Base-by-base conservation (phyloP, 2,113 vertebrate species). In the Otus sunia region DNA sequence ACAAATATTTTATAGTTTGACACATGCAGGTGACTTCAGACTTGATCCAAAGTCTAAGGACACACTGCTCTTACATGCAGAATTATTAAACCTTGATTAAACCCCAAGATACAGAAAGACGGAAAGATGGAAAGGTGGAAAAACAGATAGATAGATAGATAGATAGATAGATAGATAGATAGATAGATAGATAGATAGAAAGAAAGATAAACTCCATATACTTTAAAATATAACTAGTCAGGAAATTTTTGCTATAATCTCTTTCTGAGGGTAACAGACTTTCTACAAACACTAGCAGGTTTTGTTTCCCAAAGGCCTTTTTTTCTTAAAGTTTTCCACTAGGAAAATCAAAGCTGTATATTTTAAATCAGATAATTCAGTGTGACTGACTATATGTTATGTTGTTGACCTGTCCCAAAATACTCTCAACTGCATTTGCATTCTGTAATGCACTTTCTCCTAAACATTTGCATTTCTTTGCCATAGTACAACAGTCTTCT, bases 1-100 rank as follows among this genome's bases (percentile, higher is more conserved):
- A 89, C 26, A 91, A 92, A 82, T 59, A 59, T 50, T 63, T 92
- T 41, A 67, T 39, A 71, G 52, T 88, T 88, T 76, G 84, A 86
- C 86, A 88, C n/a, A 63, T 27, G 19, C 39, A 71, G 64, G 58
- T 73, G 74, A 92, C 67, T 95, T 84, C 32, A 47, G 74, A 74
- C 58, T 89, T 86, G 58, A 90, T 79, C 69, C 59, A 76, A 93
- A 91, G 21, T 92, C 50, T 82, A 90, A 92, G 32, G 41, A 66
- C 45, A 82, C 32, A 50, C 16, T 63, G 50, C 14, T 64, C 21
- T 62, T 82, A 60, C 0, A 0, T 66, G 50, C 6, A 88, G 49
- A 90, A 82, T 60, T 81, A 76, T 75, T 92, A 86, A 93, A 85
- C 12, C 47, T 85, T 72, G 10, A 82, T 92, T 94, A 88, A 84